Percentiles rank a stretch among this genome's conserved stretches.
These are phyloP conservation scores for Choristoneura rosaceana DNA, from an alignment of 2,888 invertebrate species.

Conservation along the genomic window DNA sequence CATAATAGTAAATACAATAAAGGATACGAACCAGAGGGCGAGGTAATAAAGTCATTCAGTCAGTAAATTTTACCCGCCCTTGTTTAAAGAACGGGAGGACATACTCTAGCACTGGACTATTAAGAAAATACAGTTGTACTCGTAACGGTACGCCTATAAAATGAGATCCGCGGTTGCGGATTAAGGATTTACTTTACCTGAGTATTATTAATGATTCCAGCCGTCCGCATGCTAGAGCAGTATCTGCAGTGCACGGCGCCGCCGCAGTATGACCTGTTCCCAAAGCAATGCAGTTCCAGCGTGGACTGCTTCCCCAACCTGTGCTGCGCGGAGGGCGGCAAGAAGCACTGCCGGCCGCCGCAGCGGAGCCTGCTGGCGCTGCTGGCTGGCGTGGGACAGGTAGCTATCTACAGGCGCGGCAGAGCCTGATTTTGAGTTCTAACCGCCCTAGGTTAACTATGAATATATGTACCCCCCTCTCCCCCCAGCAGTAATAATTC, in stretches of 20 bases:
- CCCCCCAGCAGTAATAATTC: too few relatives aligned
- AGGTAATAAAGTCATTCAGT: neutral
- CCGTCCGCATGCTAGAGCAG: conserved; percentile 83
- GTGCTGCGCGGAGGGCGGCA: conserved; percentile 91
- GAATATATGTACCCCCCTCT: too few relatives aligned
- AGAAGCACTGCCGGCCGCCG: conserved; percentile 90
- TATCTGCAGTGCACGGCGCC: conserved; percentile 91
- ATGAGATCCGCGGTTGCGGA: too few relatives aligned
- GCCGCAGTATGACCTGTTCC: conserved; percentile 88
- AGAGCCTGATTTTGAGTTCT: too few relatives aligned
- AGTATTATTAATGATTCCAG: conserved; percentile 54
- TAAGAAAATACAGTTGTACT: too few relatives aligned
- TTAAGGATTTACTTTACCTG: too few relatives aligned
- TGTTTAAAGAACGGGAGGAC: too few relatives aligned
- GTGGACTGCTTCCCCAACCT: conserved; percentile 92
- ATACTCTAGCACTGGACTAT: too few relatives aligned
- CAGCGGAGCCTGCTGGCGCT: conserved; percentile 89
- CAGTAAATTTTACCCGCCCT: too few relatives aligned
- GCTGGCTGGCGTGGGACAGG: conserved; percentile 87
- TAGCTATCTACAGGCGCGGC: conserved; percentile 52
- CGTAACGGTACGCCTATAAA: too few relatives aligned
- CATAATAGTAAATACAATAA: too few relatives aligned
- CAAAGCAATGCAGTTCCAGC: conserved; percentile 88
- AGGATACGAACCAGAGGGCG: neutral
- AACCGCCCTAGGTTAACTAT: too few relatives aligned